A percentile compares a stretch with the other conserved stretches of the same genome.
Conservation (phyloP, 2,797 vertebrate species). For the Limnodromus scolopaceus region DNA sequence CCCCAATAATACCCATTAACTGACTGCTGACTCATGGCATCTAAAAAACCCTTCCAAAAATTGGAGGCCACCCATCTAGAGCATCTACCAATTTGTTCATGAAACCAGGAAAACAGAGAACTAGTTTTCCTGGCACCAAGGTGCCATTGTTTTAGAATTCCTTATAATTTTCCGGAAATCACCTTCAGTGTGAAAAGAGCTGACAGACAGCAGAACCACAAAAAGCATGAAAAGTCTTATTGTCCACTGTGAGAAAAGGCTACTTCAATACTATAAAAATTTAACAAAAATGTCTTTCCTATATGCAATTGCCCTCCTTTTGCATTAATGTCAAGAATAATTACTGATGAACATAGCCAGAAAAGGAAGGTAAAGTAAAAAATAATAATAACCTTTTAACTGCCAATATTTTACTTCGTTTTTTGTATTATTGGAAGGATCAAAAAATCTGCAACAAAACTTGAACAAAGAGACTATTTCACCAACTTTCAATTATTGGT, state of each 20-base stretch:
- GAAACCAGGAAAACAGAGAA: background rate
- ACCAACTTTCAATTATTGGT: background rate
- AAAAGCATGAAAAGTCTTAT: background rate
- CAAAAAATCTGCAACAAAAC: background rate
- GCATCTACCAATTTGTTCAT: background rate
- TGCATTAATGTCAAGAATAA: background rate
- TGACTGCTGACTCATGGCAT: background rate
- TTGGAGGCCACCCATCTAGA: background rate
- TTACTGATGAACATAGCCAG: background rate
- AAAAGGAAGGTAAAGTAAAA: background rate
- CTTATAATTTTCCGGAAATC: background rate
- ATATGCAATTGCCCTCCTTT: background rate
- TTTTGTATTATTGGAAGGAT: background rate
- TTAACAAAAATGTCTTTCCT: background rate
- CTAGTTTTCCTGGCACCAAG: background rate
- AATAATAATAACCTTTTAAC: background rate
- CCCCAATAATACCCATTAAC: too few species aligned
- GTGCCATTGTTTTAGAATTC: background rate
- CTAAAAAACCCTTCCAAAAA: background rate
- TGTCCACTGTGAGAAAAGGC: background rate
- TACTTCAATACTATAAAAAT: background rate
- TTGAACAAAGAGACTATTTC: background rate
- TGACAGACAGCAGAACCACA: background rate
- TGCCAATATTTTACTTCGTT: background rate
- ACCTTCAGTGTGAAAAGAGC: background rate